A percentile compares a stretch with the other conserved stretches of the same genome.
Conservation (phyloP, 2,797 vertebrate genomes). For the Sarcoramphus papa region DNA sequence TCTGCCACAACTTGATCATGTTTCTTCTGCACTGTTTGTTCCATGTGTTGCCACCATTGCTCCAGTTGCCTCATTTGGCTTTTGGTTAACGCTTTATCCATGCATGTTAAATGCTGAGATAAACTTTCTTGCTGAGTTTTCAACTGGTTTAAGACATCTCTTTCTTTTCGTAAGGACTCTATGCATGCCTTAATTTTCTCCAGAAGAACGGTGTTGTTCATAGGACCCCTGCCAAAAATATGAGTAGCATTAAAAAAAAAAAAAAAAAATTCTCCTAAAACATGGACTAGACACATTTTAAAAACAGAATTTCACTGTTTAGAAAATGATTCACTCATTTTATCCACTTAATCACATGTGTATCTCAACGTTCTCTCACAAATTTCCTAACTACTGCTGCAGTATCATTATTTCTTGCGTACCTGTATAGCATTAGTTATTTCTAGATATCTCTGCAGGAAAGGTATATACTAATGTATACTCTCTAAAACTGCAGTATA, state of each 20-base stretch:
- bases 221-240: conserved; percentile 74
- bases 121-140: conserved; percentile 70
- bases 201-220: conserved; percentile 75
- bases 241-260: background rate
- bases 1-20: conserved; percentile 68
- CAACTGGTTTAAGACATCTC: conserved; percentile 74
- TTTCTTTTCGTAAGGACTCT: conserved; percentile 74
- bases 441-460: background rate
- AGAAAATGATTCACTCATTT: background rate
- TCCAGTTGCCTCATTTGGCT: conserved; percentile 76
- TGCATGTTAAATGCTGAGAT: conserved; percentile 66
- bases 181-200: conserved; percentile 75
- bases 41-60: conserved; percentile 75
- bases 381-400: background rate
- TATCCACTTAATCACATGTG: background rate
- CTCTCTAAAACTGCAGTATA: background rate
- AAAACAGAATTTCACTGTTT: background rate
- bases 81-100: conserved; percentile 73
- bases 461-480: background rate
- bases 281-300: background rate
- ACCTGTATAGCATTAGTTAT: background rate
- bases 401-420: background rate
- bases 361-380: background rate
- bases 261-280: background rate
- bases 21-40: conserved; percentile 73